Conservation (phyloP, 1,140 invertebrate genomes). For the Gryllus bimaculatus region DNA sequence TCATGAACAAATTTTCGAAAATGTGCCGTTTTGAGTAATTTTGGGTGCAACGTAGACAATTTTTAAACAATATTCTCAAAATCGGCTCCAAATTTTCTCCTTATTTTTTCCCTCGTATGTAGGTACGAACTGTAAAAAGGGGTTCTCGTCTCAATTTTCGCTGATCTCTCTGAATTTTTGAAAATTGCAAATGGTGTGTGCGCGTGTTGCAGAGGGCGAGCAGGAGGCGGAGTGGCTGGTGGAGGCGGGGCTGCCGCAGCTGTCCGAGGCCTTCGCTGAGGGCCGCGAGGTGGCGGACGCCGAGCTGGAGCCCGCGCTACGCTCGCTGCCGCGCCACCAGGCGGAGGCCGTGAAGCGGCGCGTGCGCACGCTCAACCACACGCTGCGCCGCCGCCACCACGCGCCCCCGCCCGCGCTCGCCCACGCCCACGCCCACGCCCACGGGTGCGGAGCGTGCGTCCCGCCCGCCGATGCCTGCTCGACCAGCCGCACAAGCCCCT, state of each 20-base stretch:
- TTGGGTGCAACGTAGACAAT: too few species aligned
- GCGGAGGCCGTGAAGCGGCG: slow-evolving; percentile 65
- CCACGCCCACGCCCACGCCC: slow-evolving; percentile 49
- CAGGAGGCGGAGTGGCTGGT: slow-evolving; percentile 48
- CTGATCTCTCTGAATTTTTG: too few species aligned
- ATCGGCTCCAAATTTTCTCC: too few species aligned
- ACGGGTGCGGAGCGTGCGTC: slow-evolving; percentile 28
- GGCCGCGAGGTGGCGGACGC: slow-evolving; percentile 48
- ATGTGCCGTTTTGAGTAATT: too few species aligned
- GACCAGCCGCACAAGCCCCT: too few species aligned
- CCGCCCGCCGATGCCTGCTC: too few species aligned
- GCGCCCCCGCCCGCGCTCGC: slow-evolving; percentile 40
- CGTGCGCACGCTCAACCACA: slow-evolving; percentile 68
- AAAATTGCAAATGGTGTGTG: too few species aligned
- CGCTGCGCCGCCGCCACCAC: slow-evolving; percentile 47
- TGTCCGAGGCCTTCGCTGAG: slow-evolving; percentile 47
- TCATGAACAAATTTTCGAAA: too few species aligned
- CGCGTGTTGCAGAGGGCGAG: slow-evolving; percentile 40
- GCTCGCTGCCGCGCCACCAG: slow-evolving; percentile 49
- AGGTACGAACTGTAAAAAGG: too few species aligned
- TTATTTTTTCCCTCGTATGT: too few species aligned
- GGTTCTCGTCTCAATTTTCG: too few species aligned
- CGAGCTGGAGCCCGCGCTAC: slow-evolving; percentile 43
- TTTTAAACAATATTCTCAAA: too few species aligned
- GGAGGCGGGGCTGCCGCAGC: slow-evolving; percentile 46